These are phyloP conservation scores for Semnornis frantzii DNA, from an alignment of 2,113 vertebrate genomes.

Conservation along the genomic window DNA sequence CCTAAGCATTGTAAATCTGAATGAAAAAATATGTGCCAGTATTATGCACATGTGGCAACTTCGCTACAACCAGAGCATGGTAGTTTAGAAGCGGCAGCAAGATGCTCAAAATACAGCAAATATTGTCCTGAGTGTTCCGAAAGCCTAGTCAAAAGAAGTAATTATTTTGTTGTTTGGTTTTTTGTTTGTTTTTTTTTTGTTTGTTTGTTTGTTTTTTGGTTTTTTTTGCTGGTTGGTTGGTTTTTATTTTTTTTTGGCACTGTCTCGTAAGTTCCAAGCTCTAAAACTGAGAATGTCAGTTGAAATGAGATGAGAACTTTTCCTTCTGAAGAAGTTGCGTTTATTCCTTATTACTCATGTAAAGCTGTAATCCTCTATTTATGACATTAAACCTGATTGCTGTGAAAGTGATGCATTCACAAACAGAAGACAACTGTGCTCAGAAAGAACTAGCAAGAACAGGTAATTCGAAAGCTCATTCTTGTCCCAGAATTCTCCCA, in stretches of 20 bases:
- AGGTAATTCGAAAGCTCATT: not conserved
- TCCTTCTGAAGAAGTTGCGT: not conserved
- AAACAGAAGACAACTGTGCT: not conserved
- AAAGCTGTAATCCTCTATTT: constrained; percentile 23
- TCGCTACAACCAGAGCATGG: not conserved
- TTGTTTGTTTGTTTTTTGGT: not conserved
- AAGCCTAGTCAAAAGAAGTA: not conserved
- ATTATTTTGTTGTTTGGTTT: not conserved
- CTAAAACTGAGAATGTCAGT: not conserved
- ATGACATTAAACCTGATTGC: not conserved
- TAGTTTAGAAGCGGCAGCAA: not conserved
- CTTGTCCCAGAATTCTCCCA: not conserved
- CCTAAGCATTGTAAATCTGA: not conserved
- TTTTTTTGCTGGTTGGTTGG: no score
- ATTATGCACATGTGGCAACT: not conserved
- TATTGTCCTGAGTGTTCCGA: not conserved
- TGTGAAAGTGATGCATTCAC: not conserved
- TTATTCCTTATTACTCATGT: constrained; percentile 7
- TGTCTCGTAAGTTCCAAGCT: not conserved
- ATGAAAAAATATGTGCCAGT: not conserved
- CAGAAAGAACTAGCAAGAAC: not conserved
- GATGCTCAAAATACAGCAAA: not conserved
- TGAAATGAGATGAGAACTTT: not conserved
- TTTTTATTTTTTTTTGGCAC: not conserved
- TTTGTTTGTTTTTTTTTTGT: not conserved